These are phyloP conservation scores for Pangasius macronema DNA, from an alignment of 2,797 vertebrate species.

Conservation along the genomic window DNA sequence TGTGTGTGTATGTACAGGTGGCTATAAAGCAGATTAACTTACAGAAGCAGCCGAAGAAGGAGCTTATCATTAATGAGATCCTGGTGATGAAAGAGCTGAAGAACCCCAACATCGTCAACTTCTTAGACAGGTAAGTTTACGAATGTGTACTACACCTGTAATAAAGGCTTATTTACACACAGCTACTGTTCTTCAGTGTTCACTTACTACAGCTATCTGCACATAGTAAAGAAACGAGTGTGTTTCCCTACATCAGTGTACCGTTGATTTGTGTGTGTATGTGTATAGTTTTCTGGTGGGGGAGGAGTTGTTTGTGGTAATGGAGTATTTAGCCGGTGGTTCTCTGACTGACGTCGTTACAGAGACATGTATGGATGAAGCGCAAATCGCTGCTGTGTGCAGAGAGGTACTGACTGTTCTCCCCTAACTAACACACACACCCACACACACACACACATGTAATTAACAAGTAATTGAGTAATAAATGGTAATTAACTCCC, in stretches of 20 bases:
- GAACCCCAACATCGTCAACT: conserved; percentile 99
- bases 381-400: conserved; percentile 96
- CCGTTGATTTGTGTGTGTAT: conserved; percentile 5
- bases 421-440: neutral
- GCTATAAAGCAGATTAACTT: conserved; percentile 99
- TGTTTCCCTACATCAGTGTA: neutral
- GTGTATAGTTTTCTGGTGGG: conserved; percentile 84
- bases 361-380: conserved; percentile 98
- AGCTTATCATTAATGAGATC: conserved; percentile 98
- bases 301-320: conserved; percentile 95
- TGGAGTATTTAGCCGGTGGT: conserved; percentile 98
- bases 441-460: neutral
- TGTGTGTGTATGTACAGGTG: conserved; percentile 74
- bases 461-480: neutral
- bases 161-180: neutral
- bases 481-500: neutral
- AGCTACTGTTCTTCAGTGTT: neutral
- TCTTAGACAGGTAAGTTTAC: conserved; percentile 85
- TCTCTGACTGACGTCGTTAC: conserved; percentile 98
- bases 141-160: neutral
- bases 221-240: neutral
- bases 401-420: conserved; percentile 80
- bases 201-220: neutral
- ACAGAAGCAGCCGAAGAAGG: conserved; percentile 99
- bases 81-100: conserved; percentile 98